These are phyloP conservation scores for Sebastes steindachneri DNA, from an alignment of 2,797 vertebrate genomes.

Conservation along the genomic window DNA sequence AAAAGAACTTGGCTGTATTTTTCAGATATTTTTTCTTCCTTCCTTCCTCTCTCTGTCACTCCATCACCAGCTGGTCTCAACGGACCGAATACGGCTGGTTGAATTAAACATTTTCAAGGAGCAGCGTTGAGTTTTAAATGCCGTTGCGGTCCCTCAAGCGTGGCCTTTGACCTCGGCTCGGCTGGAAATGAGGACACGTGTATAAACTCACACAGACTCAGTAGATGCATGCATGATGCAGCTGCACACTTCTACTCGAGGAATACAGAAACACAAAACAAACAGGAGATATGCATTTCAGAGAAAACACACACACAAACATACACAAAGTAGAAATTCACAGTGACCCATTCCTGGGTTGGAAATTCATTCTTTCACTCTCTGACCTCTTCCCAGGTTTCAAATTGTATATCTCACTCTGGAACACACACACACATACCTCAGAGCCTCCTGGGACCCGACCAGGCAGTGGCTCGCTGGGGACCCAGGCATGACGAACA, in stretches of 20 bases:
- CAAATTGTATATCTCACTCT: constrained; percentile 1
- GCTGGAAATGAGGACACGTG: constrained; percentile 9
- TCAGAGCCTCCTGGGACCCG: constrained; percentile 11
- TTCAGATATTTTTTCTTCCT: neutral
- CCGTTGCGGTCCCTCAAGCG: neutral
- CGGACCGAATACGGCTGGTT: neutral
- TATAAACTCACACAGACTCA: neutral
- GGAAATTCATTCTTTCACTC: neutral
- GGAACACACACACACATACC: neutral
- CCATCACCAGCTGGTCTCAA: neutral
- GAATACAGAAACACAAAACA: neutral
- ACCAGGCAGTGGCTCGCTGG: constrained; percentile 19
- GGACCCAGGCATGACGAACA: constrained; percentile 63
- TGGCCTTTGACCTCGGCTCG: constrained; percentile 17
- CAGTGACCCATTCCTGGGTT: neutral
- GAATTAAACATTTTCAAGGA: constrained; percentile 46
- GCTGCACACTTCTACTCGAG: neutral
- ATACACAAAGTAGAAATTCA: neutral
- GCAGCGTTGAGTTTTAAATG: constrained; percentile 14
- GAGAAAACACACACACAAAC: neutral
- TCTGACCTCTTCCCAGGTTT: constrained; percentile 3
- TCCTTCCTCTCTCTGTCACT: neutral
- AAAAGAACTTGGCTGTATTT: neutral
- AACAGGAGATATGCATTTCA: neutral
- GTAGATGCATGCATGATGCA: neutral